These are phyloP conservation scores for Pteronura brasiliensis DNA, from an alignment of 2,113 vertebrate genomes.

Conservation along the genomic window DNA sequence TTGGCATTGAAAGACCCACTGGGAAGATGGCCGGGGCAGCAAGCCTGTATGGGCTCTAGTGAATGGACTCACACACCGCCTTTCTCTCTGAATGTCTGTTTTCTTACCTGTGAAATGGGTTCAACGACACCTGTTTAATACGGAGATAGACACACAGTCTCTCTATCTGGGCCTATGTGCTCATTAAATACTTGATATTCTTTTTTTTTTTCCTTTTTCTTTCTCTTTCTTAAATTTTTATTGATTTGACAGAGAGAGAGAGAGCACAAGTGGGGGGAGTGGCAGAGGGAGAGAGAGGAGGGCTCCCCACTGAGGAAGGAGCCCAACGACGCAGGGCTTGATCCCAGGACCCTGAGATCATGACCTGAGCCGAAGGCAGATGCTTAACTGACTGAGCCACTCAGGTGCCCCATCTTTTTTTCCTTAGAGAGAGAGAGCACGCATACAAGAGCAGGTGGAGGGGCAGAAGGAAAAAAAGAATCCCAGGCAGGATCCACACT, in stretches of 20 bases:
- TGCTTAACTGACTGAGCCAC: background rate
- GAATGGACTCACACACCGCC: fast-evolving
- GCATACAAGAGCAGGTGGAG: too few species aligned
- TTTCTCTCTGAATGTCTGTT: background rate
- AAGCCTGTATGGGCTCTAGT: fast-evolving
- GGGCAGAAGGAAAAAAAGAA: too few species aligned
- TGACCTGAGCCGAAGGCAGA: background rate
- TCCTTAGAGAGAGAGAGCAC: too few species aligned
- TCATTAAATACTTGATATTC: background rate
- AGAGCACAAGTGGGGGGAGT: too few species aligned
- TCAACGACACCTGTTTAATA: fast-evolving
- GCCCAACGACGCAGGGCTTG: background rate
- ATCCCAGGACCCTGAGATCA: background rate
- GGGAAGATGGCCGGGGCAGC: background rate
- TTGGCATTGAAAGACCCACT: background rate
- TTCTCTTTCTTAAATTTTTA: too few species aligned
- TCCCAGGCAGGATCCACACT: background rate
- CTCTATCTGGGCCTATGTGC: background rate
- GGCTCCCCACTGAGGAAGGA: background rate
- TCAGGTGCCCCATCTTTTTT: too few species aligned
- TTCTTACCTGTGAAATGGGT: background rate
- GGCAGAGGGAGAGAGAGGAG: too few species aligned
- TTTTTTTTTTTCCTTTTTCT: background rate
- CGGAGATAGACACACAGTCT: background rate
- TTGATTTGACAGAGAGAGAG: too few species aligned